Evolutionary conservation across 2,888 invertebrate genomes (phyloP).

Genomic region (Ochlodes sylvanus): DNA sequence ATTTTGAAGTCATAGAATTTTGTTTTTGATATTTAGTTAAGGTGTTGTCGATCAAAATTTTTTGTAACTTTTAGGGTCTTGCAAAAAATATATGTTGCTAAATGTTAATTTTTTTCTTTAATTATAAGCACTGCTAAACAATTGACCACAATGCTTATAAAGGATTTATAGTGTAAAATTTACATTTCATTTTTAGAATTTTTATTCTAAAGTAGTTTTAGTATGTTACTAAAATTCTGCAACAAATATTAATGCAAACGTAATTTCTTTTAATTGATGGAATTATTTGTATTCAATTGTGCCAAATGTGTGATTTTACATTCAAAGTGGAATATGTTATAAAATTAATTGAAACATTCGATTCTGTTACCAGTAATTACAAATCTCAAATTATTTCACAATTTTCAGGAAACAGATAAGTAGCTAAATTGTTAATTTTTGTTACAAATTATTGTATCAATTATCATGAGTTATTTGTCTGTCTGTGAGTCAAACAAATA

Average conservation of each 20-base stretch:
- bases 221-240: not conserved
- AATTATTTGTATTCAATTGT: not conserved
- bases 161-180: too few species aligned
- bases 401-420: too few species aligned
- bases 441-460: not conserved
- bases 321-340: too few species aligned
- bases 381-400: too few species aligned
- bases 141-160: too few species aligned
- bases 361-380: too few species aligned
- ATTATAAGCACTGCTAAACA: too few species aligned
- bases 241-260: not conserved
- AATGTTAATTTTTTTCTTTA: not conserved
- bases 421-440: not conserved
- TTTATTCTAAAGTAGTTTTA: too few species aligned
- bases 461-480: not conserved
- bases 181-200: too few species aligned
- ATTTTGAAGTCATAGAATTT: not conserved
- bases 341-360: not conserved
- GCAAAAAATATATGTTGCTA: slow-evolving; percentile 1
- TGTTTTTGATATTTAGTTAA: slow-evolving; percentile 66
- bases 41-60: slow-evolving; percentile 79
- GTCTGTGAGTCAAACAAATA: not conserved
- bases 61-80: slow-evolving; percentile 33
- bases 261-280: not conserved
- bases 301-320: not conserved